phyloP scores from a whole-genome alignment of 2,888 invertebrate species.

The Harpalus rufipes region DNA sequence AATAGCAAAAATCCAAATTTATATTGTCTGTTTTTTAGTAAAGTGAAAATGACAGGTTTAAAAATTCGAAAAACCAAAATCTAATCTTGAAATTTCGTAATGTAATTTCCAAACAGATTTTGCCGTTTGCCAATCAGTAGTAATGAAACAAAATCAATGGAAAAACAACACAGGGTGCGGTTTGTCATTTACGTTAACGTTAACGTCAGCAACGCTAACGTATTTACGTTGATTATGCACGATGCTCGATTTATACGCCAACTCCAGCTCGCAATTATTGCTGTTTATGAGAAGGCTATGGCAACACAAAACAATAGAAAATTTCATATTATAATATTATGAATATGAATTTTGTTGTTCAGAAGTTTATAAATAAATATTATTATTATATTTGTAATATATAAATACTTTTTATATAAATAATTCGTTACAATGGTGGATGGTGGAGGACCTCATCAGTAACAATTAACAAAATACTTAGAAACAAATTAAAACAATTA shows the following conservation, averaged over 20 bases:
- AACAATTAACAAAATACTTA: too few species aligned
- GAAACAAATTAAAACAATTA: not conserved
- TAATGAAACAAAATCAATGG: constrained; percentile 36
- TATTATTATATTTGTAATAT: not conserved
- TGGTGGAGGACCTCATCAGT: not conserved
- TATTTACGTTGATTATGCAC: constrained; percentile 54
- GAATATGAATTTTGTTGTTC: constrained; percentile 13
- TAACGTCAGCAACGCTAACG: constrained; percentile 16
- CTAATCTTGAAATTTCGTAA: not conserved
- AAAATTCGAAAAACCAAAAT: not conserved
- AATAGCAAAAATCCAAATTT: too few species aligned
- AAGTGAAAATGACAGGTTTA: too few species aligned
- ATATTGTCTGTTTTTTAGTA: too few species aligned
- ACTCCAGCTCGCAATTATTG: constrained; percentile 33
- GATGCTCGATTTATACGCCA: constrained; percentile 10
- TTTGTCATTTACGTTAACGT: constrained; percentile 10
- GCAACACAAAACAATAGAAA: not conserved
- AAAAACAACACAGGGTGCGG: constrained; percentile 8
- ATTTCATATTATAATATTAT: constrained; percentile 28
- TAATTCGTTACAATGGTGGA: not conserved
- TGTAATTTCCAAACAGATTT: not conserved
- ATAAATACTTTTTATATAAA: not conserved
- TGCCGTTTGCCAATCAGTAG: not conserved
- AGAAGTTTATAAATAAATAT: not conserved
- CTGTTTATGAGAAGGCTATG: constrained; percentile 33